These are phyloP conservation scores for Drosophila multiciliata DNA, from an alignment of 2,888 invertebrate genomes.

Conservation along the genomic window DNA sequence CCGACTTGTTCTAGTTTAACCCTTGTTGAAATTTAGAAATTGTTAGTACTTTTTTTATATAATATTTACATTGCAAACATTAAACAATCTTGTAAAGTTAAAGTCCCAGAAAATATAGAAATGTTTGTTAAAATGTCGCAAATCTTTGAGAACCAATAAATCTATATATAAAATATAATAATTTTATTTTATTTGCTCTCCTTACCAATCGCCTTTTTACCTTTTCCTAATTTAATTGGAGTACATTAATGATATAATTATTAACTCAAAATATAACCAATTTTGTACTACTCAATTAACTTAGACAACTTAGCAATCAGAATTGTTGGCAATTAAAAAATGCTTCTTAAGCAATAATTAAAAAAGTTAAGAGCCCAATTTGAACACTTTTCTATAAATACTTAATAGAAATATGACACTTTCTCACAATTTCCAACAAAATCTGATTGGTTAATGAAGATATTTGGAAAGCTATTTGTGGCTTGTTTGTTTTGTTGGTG, in stretches of 20 bases:
- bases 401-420: conserved; percentile 72
- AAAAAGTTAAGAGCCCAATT: conserved; percentile 29
- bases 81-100: background rate
- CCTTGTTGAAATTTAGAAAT: no score
- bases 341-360: conserved; percentile 32
- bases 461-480: conserved; percentile 65
- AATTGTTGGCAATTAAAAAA: conserved; percentile 34
- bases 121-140: background rate
- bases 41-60: background rate
- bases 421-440: conserved; percentile 58
- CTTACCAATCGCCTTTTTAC: background rate
- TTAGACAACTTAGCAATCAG: background rate
- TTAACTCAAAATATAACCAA: background rate
- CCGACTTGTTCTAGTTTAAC: no score
- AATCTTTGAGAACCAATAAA: background rate
- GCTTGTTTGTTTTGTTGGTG: conserved; percentile 35
- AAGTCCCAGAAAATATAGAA: background rate
- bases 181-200: background rate
- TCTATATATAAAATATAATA: background rate
- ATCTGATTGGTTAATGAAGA: conserved; percentile 64
- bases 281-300: conserved; percentile 1
- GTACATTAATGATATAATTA: conserved; percentile 3
- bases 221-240: background rate
- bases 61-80: background rate
- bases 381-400: conserved; percentile 42